These are phyloP conservation scores for Eolophus roseicapilla DNA, from an alignment of 2,113 vertebrate species.

Conservation along the genomic window DNA sequence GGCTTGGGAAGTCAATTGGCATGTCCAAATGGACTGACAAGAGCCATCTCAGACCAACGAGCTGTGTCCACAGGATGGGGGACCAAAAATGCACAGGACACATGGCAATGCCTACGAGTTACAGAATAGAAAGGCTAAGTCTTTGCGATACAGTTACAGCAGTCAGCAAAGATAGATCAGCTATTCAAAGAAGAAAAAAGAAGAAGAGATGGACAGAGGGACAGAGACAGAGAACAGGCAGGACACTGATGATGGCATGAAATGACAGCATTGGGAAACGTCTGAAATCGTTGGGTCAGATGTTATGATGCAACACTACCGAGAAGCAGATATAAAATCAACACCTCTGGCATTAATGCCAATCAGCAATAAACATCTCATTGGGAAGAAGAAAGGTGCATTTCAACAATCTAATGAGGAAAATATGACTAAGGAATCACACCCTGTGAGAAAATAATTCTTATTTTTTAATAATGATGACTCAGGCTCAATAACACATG, in stretches of 20 bases:
- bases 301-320: background rate
- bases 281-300: background rate
- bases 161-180: background rate
- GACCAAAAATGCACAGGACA: background rate
- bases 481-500: slow-evolving; percentile 12
- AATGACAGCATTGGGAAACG: slow-evolving; percentile 27
- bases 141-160: background rate
- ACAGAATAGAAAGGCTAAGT: background rate
- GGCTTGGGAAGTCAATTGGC: background rate
- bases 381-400: slow-evolving; percentile 29
- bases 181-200: background rate
- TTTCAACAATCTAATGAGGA: slow-evolving; percentile 55
- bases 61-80: background rate
- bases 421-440: slow-evolving; percentile 67
- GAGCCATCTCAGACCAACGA: background rate
- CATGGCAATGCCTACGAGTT: background rate
- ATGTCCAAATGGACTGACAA: background rate
- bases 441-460: slow-evolving; percentile 61
- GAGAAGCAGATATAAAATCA: slow-evolving; percentile 26
- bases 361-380: slow-evolving; percentile 42
- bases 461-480: slow-evolving; percentile 53
- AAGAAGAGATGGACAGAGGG: background rate
- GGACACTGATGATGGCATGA: background rate
- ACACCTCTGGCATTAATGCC: slow-evolving; percentile 30
- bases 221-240: background rate